phyloP scores from a whole-genome alignment of 1,140 invertebrate genomes.

The Adelges cooleyi region DNA sequence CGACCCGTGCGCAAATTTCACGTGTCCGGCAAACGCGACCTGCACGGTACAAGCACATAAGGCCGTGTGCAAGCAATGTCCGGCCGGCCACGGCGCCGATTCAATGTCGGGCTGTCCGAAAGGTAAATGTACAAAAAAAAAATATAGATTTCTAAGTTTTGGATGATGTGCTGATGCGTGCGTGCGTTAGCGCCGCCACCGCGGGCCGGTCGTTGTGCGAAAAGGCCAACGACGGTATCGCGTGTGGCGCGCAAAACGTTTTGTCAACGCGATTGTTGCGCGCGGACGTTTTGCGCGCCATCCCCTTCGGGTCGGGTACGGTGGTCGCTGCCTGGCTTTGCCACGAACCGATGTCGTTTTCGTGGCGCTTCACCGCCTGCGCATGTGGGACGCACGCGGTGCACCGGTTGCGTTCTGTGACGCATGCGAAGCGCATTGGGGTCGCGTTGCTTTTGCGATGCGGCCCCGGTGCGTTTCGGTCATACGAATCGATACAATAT shows the following conservation, averaged over 20 bases:
- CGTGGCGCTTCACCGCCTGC: neutral
- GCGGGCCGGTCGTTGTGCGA: too few species aligned
- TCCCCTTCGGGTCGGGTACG: neutral
- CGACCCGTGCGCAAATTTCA: constrained; percentile 70
- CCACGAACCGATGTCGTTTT: neutral
- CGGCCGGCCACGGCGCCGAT: constrained; percentile 75
- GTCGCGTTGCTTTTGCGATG: too few species aligned
- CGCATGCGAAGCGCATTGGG: too few species aligned
- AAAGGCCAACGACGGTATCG: too few species aligned
- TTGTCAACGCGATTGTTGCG: too few species aligned
- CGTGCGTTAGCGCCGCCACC: too few species aligned
- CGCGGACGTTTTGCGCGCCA: neutral
- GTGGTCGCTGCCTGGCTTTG: too few species aligned
- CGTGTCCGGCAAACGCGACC: constrained; percentile 66
- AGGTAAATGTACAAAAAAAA: constrained; percentile 54
- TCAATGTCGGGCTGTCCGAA: constrained; percentile 83
- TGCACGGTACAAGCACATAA: constrained; percentile 86
- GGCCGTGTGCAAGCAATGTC: constrained; percentile 82
- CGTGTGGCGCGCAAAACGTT: too few species aligned
- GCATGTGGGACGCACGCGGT: too few species aligned
- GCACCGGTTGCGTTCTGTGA: too few species aligned
- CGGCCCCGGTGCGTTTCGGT: neutral
- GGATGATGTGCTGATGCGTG: too few species aligned
- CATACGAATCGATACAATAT: neutral
- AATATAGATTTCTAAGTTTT: neutral